A percentile compares a stretch with the other conserved stretches of the same genome.
Conservation (phyloP, 2,888 invertebrate genomes). For the Cantharis rustica region DNA sequence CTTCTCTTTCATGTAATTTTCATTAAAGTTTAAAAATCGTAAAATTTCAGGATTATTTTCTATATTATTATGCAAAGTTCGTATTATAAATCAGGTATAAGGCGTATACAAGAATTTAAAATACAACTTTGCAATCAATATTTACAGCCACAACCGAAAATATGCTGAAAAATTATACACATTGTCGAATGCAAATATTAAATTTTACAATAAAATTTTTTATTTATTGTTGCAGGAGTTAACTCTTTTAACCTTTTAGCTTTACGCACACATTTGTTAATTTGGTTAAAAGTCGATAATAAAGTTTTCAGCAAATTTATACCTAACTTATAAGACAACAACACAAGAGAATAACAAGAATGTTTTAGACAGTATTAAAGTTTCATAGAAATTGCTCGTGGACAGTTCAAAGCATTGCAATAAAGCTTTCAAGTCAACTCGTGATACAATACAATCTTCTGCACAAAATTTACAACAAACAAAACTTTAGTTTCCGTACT, state of each 20-base stretch:
- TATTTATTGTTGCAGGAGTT: background rate
- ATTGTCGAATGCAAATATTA: background rate
- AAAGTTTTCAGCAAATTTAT: background rate
- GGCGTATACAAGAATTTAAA: background rate
- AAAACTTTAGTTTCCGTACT: background rate
- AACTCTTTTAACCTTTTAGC: background rate
- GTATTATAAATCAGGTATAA: background rate
- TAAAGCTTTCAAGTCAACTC: background rate
- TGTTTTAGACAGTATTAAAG: background rate
- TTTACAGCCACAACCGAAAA: background rate
- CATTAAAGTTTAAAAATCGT: background rate
- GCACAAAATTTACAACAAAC: background rate
- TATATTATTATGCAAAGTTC: background rate
- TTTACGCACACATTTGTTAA: background rate
- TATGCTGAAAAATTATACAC: background rate
- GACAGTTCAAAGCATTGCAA: background rate
- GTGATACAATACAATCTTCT: background rate
- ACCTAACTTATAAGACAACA: background rate
- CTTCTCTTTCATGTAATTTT: background rate
- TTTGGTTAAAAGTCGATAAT: background rate
- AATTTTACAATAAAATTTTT: background rate
- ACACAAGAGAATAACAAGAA: background rate
- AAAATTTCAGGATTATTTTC: background rate
- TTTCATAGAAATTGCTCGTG: background rate
- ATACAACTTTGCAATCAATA: background rate